Percentiles rank a stretch among this genome's conserved stretches.
phyloP scores from a whole-genome alignment of 2,888 invertebrate genomes.

The Chelonus formosanus region DNA sequence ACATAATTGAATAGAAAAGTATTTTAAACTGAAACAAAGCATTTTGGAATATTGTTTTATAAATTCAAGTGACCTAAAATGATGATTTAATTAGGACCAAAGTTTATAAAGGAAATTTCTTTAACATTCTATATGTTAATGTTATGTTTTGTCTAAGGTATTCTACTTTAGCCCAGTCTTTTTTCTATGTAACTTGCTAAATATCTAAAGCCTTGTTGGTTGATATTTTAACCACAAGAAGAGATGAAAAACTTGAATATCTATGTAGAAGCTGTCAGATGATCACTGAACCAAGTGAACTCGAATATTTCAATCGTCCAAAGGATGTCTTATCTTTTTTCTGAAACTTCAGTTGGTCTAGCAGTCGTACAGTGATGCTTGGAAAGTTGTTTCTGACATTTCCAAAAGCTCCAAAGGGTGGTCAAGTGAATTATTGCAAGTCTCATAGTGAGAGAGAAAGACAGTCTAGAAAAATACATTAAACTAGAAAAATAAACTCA shows the following conservation, averaged over 20 bases:
- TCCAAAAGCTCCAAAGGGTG: constrained; percentile 36
- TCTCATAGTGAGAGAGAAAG: constrained; percentile 35
- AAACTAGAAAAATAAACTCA: constrained; percentile 33
- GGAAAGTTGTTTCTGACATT: constrained; percentile 44
- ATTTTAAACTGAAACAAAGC: too few species aligned
- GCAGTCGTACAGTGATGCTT: constrained; percentile 25
- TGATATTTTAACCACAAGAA: background rate
- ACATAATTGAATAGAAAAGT: too few species aligned
- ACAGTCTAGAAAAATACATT: constrained; percentile 46
- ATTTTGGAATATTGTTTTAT: too few species aligned
- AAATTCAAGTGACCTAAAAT: too few species aligned
- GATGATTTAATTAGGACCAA: too few species aligned
- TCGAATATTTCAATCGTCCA: constrained; percentile 43
- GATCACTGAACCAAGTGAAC: constrained; percentile 27
- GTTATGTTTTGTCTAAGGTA: too few species aligned
- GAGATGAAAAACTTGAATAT: constrained; percentile 4
- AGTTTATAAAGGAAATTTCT: too few species aligned
- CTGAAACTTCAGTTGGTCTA: background rate
- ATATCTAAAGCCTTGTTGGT: background rate
- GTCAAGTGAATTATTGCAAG: constrained; percentile 48
- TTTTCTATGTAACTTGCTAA: background rate
- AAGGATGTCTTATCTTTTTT: constrained; percentile 17
- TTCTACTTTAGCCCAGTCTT: too few species aligned
- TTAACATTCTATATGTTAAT: too few species aligned
- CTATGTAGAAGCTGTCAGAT: constrained; percentile 18